Evolutionary conservation across 2,888 invertebrate genomes (phyloP), one percentile per base, ranked within the genome.

Genomic region (Notodonta dromedarius): DNA sequence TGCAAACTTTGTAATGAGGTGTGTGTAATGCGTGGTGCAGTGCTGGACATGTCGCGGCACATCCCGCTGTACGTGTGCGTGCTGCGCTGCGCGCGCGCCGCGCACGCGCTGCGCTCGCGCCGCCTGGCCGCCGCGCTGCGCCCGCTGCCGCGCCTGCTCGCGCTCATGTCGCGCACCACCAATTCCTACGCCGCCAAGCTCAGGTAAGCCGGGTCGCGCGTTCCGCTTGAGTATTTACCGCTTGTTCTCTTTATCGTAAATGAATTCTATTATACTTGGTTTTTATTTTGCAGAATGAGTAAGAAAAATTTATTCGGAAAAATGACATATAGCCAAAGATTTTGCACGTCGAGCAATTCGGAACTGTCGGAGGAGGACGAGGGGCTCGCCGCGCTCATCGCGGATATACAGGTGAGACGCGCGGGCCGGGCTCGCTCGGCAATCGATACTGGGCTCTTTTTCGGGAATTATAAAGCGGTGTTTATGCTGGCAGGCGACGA

Each of bases 41-140:
- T 98, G 73, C 91, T 99, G 87, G 98, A 99, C 91, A 98, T 99
- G 97, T 98, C 98, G n/a, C 95, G 98, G 16, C 98, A 98, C 93
- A 98, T 98, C 89, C 98, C 98, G 39, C 94, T 98, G 77, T 98
- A 98, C 91, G 95, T 97, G 85, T 96, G 97, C 71, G 96, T 98
- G 79, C 91, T 98, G 75, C 96, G 97, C 73, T 91, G 98, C 69
- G 94, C 98, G 66, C 95, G 98, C 70, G 97, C 97, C 0, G 72
- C 96, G 95, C 96, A 60, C 95, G 97, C 76, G 95, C 75, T 96
- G 95, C 95, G 69, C 94, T 95, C 71, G 90, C 97, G 97, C 80
- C 96, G 97, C 8, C 86, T 92, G 63, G 67, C 80, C 67, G 67
- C 84, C 52, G 82, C 92, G 89, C 89, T 91, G 89, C 92, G 79